Base-by-base conservation (phyloP, 2,113 vertebrate species). In the Phrynosoma platyrhinos region DNA sequence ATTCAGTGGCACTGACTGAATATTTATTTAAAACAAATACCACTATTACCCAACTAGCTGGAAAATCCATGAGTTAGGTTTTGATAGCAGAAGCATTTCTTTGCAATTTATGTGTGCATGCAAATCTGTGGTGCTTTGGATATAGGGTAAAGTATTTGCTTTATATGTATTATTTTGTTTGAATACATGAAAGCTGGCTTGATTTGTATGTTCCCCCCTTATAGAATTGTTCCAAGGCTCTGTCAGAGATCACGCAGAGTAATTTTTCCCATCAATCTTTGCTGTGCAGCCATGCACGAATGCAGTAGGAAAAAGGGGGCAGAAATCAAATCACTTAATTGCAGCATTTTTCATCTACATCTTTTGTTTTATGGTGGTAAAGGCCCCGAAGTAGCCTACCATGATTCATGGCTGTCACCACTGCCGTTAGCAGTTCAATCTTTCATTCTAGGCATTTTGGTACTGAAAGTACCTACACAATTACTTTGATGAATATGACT, bases 281-380 rank as follows among this genome's bases (percentile, higher is more conserved):
- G 97, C 97, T 97, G 97, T 97, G 97, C 97, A 97, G 96, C 96
- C 96, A 97, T 97, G 96, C 97, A 97, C 96, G 88, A 97, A 97
- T 97, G 96, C 97, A 97, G 97, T 97, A 98, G 97, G 97, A 98
- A 98, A 97, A 98, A 97, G 97, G 98, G 98, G 98, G 98, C 97
- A 98, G 98, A 98, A 99, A 98, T 99, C 98, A 99, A 99, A 99
- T 99, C 98, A 98, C 98, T 98, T 99, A 99, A 99, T 99, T 99
- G 98, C 98, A 97, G 98, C 98, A 99, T 99, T 99, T 99, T 99
- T 99, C 98, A 99, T 98, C 98, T 98, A 98, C 98, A 98, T 98
- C 98, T 99, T 99, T 98, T 99, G 98, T 99, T 99, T 99, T 98
- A 99, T 99, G 98, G 98, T 97, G 97, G 98, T 97, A 98, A 98